Base-by-base conservation (phyloP, 1,140 invertebrate genomes). In the Elymnias hypermnestra region DNA sequence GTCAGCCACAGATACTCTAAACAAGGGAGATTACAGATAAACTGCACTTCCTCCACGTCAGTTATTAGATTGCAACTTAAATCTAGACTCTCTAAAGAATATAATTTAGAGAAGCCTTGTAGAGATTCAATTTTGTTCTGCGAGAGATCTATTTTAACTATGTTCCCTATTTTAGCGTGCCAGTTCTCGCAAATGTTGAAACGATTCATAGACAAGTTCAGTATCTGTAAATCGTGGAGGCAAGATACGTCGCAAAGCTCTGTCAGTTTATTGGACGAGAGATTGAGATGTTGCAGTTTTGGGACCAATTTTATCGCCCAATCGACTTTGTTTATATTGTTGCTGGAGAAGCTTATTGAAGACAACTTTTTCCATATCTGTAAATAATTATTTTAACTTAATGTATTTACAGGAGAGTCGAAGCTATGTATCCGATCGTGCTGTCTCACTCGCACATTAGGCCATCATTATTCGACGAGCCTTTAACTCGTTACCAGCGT, bases 121-220 rank as follows among this genome's bases (percentile, higher is more conserved):
- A 97, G 71, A 0, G 90, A 90, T 10, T 88, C 90, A 0, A 99
- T 89, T 63, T 91, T 90, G 82, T 99, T 98, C 54, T 95, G 92
- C 0, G 94, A 93, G 22, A 99, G 71, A 72, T 96, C 93, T n/a
- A 98, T 89, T 45, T 89, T 91, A 7, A 93, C 90, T n/a, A 98
- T 89, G 83, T 98, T 97, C 1, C 95, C 96, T 42, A 98, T 88
- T 76, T 93, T 94, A 4, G 92, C 91, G 67, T 97, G 93, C 75
- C 97, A 90, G 66, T 94, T 89, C 2, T 93, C 88, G 25, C 95
- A 91, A 0, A 90, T 67, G 0, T 75, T 70, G 54, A 92, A 92
- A 9, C 89, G 87, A 87, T 97, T 98, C 60, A 93, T 92, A 0
- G 92, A 93, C 1, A 97, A 75, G 54, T 93, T 91, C 0, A 98